Conservation (phyloP, 2,797 vertebrate species). For the Xerus rutilus region DNA sequence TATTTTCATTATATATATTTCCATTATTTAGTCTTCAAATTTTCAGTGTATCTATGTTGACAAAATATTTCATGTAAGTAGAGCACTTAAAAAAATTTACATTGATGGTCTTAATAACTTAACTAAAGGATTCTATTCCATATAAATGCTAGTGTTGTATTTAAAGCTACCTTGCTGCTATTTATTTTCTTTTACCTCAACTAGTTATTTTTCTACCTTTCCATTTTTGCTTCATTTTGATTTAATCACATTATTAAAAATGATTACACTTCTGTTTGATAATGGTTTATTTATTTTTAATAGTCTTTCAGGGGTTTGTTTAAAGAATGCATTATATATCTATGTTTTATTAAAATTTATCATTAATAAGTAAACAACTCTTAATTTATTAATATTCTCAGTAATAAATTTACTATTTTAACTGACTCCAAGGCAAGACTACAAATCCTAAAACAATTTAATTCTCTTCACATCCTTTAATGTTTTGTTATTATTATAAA, state of each 20-base stretch:
- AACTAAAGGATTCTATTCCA: background rate
- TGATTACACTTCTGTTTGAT: background rate
- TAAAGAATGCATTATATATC: background rate
- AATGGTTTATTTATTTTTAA: slow-evolving; percentile 4
- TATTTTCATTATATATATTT: background rate
- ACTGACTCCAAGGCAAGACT: background rate
- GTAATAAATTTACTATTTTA: background rate
- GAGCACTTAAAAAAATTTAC: background rate
- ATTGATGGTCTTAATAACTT: background rate
- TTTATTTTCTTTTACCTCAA: background rate
- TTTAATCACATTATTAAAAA: background rate
- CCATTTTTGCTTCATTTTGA: background rate
- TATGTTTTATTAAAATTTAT: background rate
- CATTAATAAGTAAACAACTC: background rate
- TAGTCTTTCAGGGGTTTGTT: background rate
- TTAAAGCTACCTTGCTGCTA: background rate
- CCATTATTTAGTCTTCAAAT: background rate
- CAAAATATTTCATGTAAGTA: background rate
- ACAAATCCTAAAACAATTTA: background rate
- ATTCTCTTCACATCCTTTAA: background rate
- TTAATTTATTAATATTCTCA: background rate
- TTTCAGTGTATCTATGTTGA: background rate
- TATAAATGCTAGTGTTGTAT: background rate
- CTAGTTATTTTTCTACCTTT: background rate
- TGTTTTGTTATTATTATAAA: background rate